phyloP scores from a whole-genome alignment of 2,797 vertebrate genomes.

The Girardinus metallicus region DNA sequence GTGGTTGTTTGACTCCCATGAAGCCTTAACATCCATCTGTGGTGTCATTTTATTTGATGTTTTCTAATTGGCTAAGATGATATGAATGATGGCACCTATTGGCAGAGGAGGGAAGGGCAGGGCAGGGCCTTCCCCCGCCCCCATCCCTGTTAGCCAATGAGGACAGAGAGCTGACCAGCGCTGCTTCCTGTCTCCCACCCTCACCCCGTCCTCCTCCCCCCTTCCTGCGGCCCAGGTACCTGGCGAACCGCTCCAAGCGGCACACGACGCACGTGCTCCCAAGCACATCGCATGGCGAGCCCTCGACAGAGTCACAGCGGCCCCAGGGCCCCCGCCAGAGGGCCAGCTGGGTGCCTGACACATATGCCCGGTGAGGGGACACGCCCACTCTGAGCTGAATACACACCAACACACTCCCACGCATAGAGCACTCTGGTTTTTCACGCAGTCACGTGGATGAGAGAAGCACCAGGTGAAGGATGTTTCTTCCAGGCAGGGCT shows the following conservation, averaged over 20 bases:
- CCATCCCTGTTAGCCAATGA: slow-evolving; percentile 67
- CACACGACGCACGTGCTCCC: slow-evolving; percentile 94
- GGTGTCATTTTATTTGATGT: slow-evolving; percentile 60
- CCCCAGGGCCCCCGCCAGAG: slow-evolving; percentile 92
- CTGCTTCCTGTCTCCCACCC: slow-evolving; percentile 85
- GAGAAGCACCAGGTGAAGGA: slow-evolving; percentile 10
- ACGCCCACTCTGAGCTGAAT: slow-evolving; percentile 65
- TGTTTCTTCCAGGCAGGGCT: slow-evolving; percentile 6
- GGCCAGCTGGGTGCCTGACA: slow-evolving; percentile 90
- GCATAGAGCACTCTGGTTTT: slow-evolving; percentile 20
- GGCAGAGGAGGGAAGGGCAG: slow-evolving; percentile 71
- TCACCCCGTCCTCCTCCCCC: slow-evolving; percentile 71
- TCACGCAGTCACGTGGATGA: slow-evolving; percentile 19
- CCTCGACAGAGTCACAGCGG: slow-evolving; percentile 93
- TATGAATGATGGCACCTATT: slow-evolving; percentile 74
- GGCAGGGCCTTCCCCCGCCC: slow-evolving; percentile 56
- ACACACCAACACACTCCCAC: slow-evolving; percentile 55
- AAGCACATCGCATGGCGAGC: slow-evolving; percentile 93
- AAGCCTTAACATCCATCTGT: slow-evolving; percentile 62
- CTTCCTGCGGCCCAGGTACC: slow-evolving; percentile 94
- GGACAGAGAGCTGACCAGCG: slow-evolving; percentile 84
- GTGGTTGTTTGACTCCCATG: slow-evolving; percentile 51
- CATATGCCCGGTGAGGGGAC: slow-evolving; percentile 95
- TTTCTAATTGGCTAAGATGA: slow-evolving; percentile 76
- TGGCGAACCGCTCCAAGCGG: slow-evolving; percentile 99